A percentile compares a stretch with the other conserved stretches of the same genome.
phyloP scores from a whole-genome alignment of 2,888 invertebrate species.

The Periphyllus acericola region DNA sequence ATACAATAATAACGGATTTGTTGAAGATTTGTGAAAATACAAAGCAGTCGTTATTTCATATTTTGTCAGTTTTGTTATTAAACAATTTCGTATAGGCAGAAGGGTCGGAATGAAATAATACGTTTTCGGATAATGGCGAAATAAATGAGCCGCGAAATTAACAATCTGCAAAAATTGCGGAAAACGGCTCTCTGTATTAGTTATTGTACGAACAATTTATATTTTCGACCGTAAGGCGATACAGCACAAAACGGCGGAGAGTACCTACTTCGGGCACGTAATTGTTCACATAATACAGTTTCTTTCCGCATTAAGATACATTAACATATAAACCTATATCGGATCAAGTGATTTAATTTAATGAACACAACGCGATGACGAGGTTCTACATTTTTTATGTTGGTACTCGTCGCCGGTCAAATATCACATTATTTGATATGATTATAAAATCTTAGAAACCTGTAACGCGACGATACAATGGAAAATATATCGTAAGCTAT shows the following conservation, averaged over 20 bases:
- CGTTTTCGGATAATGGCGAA: not conserved
- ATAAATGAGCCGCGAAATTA: slow-evolving; percentile 42
- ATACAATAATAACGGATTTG: too few relatives aligned
- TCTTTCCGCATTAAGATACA: not conserved
- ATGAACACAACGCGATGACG: not conserved
- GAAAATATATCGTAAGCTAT: too few relatives aligned
- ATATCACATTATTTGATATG: too few relatives aligned
- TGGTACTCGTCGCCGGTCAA: too few relatives aligned
- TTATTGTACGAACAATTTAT: slow-evolving; percentile 26
- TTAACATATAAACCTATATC: not conserved
- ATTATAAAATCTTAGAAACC: too few relatives aligned
- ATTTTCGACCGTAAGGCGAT: not conserved
- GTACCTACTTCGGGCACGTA: not conserved
- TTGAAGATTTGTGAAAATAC: not conserved
- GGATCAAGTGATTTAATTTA: not conserved
- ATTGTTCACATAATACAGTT: not conserved
- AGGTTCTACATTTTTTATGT: too few relatives aligned
- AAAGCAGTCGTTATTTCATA: not conserved
- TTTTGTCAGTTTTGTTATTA: slow-evolving; percentile 14
- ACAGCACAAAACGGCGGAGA: not conserved
- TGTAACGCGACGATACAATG: too few relatives aligned
- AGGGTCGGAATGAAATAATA: slow-evolving; percentile 19
- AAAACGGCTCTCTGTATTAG: not conserved
- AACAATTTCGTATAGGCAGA: not conserved
- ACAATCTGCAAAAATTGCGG: not conserved